Percentiles rank a stretch among this genome's conserved stretches.
Evolutionary conservation across 1,140 invertebrate genomes (phyloP).

Genomic region (Yoshiicerus persimilis): DNA sequence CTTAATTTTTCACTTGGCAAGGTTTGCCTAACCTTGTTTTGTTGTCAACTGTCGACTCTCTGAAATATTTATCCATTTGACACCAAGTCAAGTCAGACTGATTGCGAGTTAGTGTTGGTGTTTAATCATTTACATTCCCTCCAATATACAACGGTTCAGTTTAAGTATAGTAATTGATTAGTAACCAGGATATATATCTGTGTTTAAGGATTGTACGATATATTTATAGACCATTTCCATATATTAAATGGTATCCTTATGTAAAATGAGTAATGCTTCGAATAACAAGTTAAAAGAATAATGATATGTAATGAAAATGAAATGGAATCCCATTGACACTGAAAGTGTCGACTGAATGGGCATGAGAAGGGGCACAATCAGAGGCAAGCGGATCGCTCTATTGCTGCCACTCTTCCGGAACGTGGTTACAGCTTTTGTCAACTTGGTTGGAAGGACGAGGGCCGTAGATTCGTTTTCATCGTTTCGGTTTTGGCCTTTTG

Average conservation of each 20-base stretch:
- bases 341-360: conserved; percentile 36
- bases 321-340: conserved; percentile 30
- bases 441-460: background rate
- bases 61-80: background rate
- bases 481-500: conserved; percentile 6
- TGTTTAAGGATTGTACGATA: no score
- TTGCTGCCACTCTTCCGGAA: conserved; percentile 47
- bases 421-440: conserved; percentile 46
- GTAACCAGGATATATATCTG: no score
- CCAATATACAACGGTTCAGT: no score
- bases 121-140: background rate
- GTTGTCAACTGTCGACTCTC: background rate
- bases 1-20: background rate
- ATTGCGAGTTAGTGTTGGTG: no score
- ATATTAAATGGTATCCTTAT: background rate
- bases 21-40: background rate
- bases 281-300: background rate
- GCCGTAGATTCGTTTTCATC: background rate
- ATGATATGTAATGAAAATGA: conserved; percentile 37
- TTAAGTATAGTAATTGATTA: no score
- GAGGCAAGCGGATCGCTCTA: conserved; percentile 22
- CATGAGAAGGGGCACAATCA: conserved; percentile 30
- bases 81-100: background rate
- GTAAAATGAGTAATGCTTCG: background rate
- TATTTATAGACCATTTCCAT: background rate